phyloP scores from a whole-genome alignment of 1,140 invertebrate genomes.

The Parasteatoda tepidariorum region DNA sequence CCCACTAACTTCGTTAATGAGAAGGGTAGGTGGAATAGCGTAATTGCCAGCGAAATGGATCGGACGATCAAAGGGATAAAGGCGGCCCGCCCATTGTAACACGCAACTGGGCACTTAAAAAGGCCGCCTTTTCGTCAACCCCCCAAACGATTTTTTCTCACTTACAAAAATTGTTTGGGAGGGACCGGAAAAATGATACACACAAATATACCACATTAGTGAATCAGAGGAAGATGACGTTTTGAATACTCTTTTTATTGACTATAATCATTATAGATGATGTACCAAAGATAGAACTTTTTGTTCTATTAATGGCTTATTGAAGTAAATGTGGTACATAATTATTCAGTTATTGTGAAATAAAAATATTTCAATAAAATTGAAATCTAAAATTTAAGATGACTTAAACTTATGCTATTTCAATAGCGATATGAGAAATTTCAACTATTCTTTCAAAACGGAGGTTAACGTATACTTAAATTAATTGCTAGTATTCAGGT shows the following conservation, averaged over 20 bases:
- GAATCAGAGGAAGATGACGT: conserved; percentile 9
- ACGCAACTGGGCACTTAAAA: conserved; percentile 38
- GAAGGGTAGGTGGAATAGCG: neutral
- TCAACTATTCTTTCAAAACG: no score
- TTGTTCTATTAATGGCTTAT: no score
- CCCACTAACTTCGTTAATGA: conserved; percentile 21
- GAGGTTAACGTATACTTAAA: no score
- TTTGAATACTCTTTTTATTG: neutral
- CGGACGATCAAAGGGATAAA: conserved; percentile 39
- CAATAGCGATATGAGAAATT: no score
- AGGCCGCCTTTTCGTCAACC: neutral
- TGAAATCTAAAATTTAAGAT: no score
- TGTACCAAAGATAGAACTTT: no score
- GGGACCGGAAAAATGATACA: neutral
- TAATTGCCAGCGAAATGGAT: conserved; percentile 11
- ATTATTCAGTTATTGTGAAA: no score
- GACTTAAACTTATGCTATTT: no score
- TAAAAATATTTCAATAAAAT: no score
- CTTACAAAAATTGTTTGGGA: conserved; percentile 46
- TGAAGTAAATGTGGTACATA: no score
- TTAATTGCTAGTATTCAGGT: no score
- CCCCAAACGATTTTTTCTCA: conserved; percentile 8
- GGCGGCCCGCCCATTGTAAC: conserved; percentile 34
- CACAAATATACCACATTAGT: neutral
- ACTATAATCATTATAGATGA: no score